phyloP scores from a whole-genome alignment of 2,113 vertebrate species.

The Polypterus bichir region DNA sequence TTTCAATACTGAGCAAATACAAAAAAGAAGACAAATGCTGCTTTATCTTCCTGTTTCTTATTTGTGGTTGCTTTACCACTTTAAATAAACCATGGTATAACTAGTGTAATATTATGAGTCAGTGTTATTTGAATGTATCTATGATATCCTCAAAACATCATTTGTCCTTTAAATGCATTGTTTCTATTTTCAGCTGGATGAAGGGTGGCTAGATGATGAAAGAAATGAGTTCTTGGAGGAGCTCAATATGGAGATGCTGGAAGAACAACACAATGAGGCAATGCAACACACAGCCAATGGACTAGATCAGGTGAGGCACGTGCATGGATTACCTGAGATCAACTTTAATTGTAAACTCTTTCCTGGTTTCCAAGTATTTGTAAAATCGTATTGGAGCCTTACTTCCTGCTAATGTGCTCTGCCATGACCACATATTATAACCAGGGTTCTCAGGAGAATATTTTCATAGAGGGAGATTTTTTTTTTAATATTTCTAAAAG shows the following conservation, averaged over 20 bases:
- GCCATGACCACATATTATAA: too few species aligned
- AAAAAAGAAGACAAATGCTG: too few species aligned
- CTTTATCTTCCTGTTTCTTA: background rate
- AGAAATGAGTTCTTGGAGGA: constrained; percentile 93
- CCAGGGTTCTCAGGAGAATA: too few species aligned
- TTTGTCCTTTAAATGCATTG: background rate
- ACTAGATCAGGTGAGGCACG: constrained; percentile 61
- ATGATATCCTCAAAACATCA: background rate
- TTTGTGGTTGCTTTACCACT: background rate
- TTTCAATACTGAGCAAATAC: too few species aligned
- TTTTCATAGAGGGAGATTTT: too few species aligned
- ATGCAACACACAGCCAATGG: constrained; percentile 58
- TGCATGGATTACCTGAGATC: too few species aligned
- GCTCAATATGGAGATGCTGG: constrained; percentile 86
- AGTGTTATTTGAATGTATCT: background rate
- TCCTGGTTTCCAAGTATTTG: too few species aligned
- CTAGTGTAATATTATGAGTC: background rate
- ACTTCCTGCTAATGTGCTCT: too few species aligned
- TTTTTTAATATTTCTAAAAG: too few species aligned
- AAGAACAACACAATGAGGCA: constrained; percentile 77
- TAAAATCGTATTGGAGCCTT: too few species aligned
- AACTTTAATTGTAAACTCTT: too few species aligned
- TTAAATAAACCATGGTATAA: background rate
- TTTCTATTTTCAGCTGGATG: constrained; percentile 66
- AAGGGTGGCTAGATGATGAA: constrained; percentile 94